Conservation (phyloP, 2,797 vertebrate genomes). For the Adelosebastes latens region DNA sequence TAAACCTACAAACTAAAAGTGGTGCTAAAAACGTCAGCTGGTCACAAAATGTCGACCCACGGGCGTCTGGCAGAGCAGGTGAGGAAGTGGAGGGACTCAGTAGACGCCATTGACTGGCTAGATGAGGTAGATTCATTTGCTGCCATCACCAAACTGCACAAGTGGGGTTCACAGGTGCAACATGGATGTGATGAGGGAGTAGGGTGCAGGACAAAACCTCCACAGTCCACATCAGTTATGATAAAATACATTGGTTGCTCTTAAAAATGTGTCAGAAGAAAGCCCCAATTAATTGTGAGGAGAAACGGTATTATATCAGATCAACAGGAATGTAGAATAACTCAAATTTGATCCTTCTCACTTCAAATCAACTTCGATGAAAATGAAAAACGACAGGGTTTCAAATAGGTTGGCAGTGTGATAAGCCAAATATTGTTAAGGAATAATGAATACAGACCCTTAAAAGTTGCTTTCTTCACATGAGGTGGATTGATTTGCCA, state of each 20-base stretch:
- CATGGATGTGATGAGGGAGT: background rate
- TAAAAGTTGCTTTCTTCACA: conserved; percentile 33
- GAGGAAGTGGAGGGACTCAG: conserved; percentile 24
- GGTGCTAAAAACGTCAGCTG: conserved; percentile 7
- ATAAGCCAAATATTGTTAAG: conserved; percentile 8
- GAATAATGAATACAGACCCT: conserved; percentile 6
- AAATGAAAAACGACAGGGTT: background rate
- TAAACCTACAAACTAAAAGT: background rate
- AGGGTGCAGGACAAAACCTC: background rate
- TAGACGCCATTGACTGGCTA: conserved; percentile 47
- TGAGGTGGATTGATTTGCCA: conserved; percentile 54
- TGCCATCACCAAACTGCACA: conserved; percentile 35
- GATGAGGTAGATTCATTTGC: conserved; percentile 83
- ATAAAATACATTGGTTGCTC: conserved; percentile 1
- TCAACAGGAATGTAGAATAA: conserved; percentile 50
- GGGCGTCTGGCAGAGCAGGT: conserved; percentile 10
- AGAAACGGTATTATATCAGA: conserved; percentile 5
- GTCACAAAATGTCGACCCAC: conserved; percentile 1
- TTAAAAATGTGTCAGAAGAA: background rate
- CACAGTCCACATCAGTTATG: background rate
- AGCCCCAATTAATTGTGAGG: conserved; percentile 1
- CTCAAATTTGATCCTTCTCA: conserved; percentile 18
- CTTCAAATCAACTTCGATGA: conserved; percentile 3
- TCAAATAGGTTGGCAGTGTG: conserved; percentile 1
- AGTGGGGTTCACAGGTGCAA: conserved; percentile 10